Conservation (phyloP, 2,113 vertebrate genomes). For the Pseudopodoces humilis region DNA sequence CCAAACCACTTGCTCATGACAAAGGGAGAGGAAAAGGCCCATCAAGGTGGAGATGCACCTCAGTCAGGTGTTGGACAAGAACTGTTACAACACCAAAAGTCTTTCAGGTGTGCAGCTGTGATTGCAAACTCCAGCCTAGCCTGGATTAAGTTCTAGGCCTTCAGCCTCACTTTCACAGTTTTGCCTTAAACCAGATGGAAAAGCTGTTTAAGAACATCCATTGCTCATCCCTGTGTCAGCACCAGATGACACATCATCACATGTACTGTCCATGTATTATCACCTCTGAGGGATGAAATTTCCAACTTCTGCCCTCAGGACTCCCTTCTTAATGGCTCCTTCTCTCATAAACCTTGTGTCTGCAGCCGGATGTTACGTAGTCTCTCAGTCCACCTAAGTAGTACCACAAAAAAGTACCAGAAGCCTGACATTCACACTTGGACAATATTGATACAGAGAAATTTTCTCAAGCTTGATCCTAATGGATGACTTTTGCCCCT, state of each 20-base stretch:
- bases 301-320: neutral
- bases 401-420: neutral
- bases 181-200: conserved; percentile 28
- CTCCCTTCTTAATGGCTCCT: neutral
- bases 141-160: neutral
- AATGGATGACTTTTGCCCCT: neutral
- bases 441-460: neutral
- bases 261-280: neutral
- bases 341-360: neutral
- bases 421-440: neutral
- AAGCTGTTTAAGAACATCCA: conserved; percentile 2
- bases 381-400: neutral
- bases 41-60: neutral
- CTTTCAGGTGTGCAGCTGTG: neutral
- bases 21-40: neutral
- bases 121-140: neutral
- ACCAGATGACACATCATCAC: conserved; percentile 11
- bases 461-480: neutral
- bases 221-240: conserved; percentile 31
- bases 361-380: neutral
- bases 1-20: neutral
- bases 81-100: neutral
- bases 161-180: neutral
- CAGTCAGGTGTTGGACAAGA: neutral
- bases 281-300: neutral